phyloP scores from a whole-genome alignment of 2,888 invertebrate genomes.

The Pocota personata region DNA sequence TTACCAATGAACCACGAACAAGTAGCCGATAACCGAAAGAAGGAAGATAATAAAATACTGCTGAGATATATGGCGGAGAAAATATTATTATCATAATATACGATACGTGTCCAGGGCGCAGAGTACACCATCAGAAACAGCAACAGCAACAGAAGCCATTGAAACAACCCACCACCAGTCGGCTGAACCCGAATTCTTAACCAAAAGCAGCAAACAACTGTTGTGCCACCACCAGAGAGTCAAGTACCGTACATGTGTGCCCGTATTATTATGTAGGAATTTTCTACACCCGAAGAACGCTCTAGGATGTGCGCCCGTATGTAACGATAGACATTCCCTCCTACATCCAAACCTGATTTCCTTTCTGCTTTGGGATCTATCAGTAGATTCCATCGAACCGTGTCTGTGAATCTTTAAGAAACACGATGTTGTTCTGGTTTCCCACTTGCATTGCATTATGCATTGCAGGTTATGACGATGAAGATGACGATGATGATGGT shows the following conservation, averaged over 20 bases:
- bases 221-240: constrained; percentile 36
- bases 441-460: constrained; percentile 59
- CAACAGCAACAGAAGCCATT: constrained; percentile 53
- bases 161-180: constrained; percentile 30
- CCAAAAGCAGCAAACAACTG: constrained; percentile 45
- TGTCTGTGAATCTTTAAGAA: constrained; percentile 65
- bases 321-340: constrained; percentile 39
- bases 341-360: constrained; percentile 37
- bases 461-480: constrained; percentile 53
- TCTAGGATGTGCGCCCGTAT: constrained; percentile 41
- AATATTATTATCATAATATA: constrained; percentile 61
- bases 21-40: constrained; percentile 32
- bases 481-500: constrained; percentile 27
- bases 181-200: constrained; percentile 40
- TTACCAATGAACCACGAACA: constrained; percentile 32
- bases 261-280: constrained; percentile 60
- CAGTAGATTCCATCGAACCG: constrained; percentile 63
- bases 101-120: constrained; percentile 53
- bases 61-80: not conserved
- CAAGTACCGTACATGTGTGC: constrained; percentile 57
- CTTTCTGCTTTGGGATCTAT: constrained; percentile 50
- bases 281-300: constrained; percentile 37
- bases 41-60: constrained; percentile 13
- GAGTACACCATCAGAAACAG: constrained; percentile 42
- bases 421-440: constrained; percentile 69